Conservation (phyloP, 2,113 vertebrate species). For the Suricata suricatta region DNA sequence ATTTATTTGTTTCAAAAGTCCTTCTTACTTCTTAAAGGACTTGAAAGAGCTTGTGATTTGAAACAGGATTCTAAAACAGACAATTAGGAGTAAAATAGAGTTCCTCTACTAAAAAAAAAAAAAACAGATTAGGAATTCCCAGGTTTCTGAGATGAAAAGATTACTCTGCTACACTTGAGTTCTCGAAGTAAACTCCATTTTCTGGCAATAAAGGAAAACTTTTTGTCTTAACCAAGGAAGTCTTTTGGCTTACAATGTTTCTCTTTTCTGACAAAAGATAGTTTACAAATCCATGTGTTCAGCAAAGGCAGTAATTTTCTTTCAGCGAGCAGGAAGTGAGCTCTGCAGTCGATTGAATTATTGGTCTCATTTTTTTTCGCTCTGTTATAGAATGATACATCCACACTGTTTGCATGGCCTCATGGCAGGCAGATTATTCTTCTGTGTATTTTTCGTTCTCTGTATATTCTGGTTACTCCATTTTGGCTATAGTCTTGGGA, state of each 20-base stretch:
- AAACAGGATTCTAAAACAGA: not conserved
- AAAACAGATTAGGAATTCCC: not conserved
- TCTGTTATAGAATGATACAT: not conserved
- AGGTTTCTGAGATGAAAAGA: not conserved
- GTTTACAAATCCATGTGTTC: not conserved
- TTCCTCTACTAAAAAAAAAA: not conserved
- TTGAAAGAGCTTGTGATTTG: conserved; percentile 29
- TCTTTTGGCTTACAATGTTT: not conserved
- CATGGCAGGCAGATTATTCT: not conserved
- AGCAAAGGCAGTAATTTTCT: not conserved
- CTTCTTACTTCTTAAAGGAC: not conserved
- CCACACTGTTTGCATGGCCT: not conserved
- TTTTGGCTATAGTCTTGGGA: not conserved
- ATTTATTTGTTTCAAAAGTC: not conserved
- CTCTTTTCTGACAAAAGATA: not conserved
- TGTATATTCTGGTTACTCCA: not conserved
- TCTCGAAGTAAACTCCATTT: not conserved
- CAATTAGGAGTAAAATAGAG: not conserved
- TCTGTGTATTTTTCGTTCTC: not conserved
- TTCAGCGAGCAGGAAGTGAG: not conserved
- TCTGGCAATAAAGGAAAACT: not conserved
- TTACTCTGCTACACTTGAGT: not conserved
- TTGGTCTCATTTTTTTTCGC: not conserved
- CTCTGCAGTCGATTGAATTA: not conserved
- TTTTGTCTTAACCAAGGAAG: not conserved